A percentile compares a stretch with the other conserved stretches of the same genome.
Conservation (phyloP, 2,797 vertebrate species). For the Sphenopsis melanotis region DNA sequence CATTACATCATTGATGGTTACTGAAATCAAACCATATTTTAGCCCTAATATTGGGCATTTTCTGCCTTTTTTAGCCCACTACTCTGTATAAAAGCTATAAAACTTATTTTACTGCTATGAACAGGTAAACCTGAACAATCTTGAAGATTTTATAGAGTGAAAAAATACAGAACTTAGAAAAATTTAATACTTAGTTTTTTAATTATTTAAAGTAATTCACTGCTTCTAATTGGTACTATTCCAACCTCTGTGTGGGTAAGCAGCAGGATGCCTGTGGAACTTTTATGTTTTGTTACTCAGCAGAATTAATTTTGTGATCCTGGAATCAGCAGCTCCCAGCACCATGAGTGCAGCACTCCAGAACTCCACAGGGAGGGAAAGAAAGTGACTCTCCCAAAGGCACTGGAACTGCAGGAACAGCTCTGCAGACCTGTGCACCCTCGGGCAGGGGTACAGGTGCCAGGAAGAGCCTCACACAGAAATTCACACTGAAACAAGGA, state of each 20-base stretch:
- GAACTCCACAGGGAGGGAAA: background rate
- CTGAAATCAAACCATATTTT: background rate
- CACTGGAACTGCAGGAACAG: background rate
- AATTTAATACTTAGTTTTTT: background rate
- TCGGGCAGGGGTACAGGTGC: background rate
- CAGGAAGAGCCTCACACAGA: background rate
- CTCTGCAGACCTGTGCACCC: background rate
- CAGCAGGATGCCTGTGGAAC: background rate
- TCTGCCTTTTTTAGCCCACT: background rate
- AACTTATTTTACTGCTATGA: background rate
- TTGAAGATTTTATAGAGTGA: background rate
- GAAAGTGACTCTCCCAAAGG: background rate
- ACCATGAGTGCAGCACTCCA: background rate
- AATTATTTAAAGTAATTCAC: conserved; percentile 2
- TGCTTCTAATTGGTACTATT: background rate
- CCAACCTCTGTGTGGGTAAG: background rate
- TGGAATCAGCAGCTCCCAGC: background rate
- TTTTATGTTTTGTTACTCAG: background rate
- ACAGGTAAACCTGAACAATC: background rate
- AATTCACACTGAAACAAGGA: background rate
- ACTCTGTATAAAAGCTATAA: background rate
- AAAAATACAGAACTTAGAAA: background rate
- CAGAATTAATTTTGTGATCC: background rate
- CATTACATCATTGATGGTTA: background rate
- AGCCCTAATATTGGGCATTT: background rate